These are phyloP conservation scores for Ecliptopera silaceata DNA, from an alignment of 2,888 invertebrate species.

Conservation along the genomic window DNA sequence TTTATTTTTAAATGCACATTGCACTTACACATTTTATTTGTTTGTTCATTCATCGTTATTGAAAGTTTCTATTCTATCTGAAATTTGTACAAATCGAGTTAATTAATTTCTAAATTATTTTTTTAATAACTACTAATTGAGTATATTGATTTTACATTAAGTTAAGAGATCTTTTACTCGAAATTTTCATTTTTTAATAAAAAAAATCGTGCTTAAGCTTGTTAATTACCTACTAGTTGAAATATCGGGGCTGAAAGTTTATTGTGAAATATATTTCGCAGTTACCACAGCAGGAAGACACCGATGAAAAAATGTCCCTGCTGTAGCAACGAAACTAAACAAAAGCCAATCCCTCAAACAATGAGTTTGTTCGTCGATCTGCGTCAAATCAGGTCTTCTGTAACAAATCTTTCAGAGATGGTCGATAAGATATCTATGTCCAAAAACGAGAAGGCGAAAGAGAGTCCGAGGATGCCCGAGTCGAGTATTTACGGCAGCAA, in stretches of 20 bases:
- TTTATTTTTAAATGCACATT: slow-evolving; percentile 8
- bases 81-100: slow-evolving; percentile 2
- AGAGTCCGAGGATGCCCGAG: slow-evolving; percentile 56
- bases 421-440: slow-evolving; percentile 74
- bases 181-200: too few relatives aligned
- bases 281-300: slow-evolving; percentile 20
- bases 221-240: background rate
- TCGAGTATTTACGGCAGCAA: slow-evolving; percentile 59
- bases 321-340: slow-evolving; percentile 34
- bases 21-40: slow-evolving; percentile 16
- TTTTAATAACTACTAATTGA: too few relatives aligned
- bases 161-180: too few relatives aligned
- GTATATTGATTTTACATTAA: too few relatives aligned
- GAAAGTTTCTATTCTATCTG: background rate
- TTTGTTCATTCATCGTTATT: background rate
- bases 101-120: too few relatives aligned
- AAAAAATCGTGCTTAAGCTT: background rate
- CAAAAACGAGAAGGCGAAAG: slow-evolving; percentile 56
- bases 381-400: slow-evolving; percentile 76
- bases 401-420: slow-evolving; percentile 76
- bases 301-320: slow-evolving; percentile 38
- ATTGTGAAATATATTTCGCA: slow-evolving; percentile 23
- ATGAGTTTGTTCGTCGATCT: slow-evolving; percentile 80
- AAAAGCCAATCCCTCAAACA: slow-evolving; percentile 35
- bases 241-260: too few relatives aligned